Evolutionary conservation across 53 echinoderm and acorn worm species (phyloP).

Genomic region (Patiria pectinifera): DNA sequence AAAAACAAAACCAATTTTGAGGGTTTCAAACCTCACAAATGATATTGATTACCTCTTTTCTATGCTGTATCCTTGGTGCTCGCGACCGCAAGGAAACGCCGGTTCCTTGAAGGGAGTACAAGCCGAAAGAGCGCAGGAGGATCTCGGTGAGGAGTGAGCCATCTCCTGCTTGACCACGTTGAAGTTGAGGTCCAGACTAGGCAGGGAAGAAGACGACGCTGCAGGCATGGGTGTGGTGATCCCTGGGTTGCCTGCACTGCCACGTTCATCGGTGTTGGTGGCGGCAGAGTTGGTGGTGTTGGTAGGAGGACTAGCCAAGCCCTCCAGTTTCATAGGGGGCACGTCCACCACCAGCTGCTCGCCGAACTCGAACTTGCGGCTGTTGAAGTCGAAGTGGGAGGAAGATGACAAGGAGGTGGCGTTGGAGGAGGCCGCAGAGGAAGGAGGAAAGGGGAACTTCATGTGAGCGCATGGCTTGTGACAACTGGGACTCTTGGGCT

Average conservation of each 20-base stretch:
- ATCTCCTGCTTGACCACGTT: conserved; percentile 92
- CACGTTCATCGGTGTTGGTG: conserved; percentile 3
- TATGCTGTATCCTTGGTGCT: conserved; percentile 65
- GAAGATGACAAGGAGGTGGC: conserved; percentile 56
- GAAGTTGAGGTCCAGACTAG: conserved; percentile 84
- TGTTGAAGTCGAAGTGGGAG: conserved; percentile 79
- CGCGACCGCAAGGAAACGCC: conserved; percentile 54
- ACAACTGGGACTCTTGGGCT: conserved; percentile 93
- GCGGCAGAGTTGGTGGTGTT: conserved; percentile 23
- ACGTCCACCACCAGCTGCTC: conserved; percentile 93
- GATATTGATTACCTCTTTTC: conserved; percentile 70
- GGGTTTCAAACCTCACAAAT: too few species aligned
- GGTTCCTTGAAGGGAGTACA: conserved; percentile 81
- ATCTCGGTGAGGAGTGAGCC: conserved; percentile 58
- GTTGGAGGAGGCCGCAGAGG: neutral
- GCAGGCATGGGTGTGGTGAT: conserved; percentile 59
- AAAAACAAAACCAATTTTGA: neutral
- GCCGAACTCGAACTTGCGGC: conserved; percentile 94
- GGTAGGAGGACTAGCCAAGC: conserved; percentile 63
- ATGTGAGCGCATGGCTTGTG: conserved; percentile 98
- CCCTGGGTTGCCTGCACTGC: conserved; percentile 15
- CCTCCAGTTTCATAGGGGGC: conserved; percentile 60
- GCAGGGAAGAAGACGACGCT: conserved; percentile 66
- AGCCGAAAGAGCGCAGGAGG: conserved; percentile 52
- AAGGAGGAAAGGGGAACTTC: conserved; percentile 76